Base-by-base conservation (phyloP, 1,140 invertebrate species). In the Eupristina koningsbergeri region DNA sequence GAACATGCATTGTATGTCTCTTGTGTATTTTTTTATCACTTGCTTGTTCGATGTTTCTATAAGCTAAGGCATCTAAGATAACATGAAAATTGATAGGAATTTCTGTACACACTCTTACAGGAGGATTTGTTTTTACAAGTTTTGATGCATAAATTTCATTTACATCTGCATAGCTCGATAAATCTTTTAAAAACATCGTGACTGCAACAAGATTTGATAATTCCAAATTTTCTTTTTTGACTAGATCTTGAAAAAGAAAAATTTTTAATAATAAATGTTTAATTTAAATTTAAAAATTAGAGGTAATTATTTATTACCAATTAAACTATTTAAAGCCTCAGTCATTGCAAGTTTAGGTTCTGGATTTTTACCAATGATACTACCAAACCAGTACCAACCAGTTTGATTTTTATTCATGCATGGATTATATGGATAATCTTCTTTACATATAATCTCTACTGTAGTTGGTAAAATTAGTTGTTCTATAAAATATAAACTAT, bases 1-100 rank as follows among this genome's bases (percentile, higher is more conserved):
- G 98, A 41, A 98, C 97, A 91, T 98, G 97, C 96, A 98, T 96
- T 17, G 95, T 96, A 67, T 95, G 93, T 86, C 95, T 94, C 80
- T 93, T 91, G 79, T 89, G 89, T 74, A 87, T 79, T 86, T 89
- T 88, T 39, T 88, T 90, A 86, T 91, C 91, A 34, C 75, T 80
- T 58, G 53, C 83, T 22, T 85, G 81, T 84, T 89, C 87, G 67
- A 87, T 87, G 87, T 93, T 89, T 81, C 93, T 93, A 91, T 94
- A 95, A n/a, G 95, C 95, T 85, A 95, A 93, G 78, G 95, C 97
- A 89, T 98, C 96, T 85, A 98, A 91, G 47, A 96, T 93, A 82
- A 98, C 93, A 80, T 95, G 95, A 83, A 95, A 94, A 85, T 95
- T 94, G 50, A 98, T 91, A 26, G 95, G 95, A 83, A 95, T 96